Base-by-base conservation (phyloP, 2,888 invertebrate species). In the Drosophila neutralis region DNA sequence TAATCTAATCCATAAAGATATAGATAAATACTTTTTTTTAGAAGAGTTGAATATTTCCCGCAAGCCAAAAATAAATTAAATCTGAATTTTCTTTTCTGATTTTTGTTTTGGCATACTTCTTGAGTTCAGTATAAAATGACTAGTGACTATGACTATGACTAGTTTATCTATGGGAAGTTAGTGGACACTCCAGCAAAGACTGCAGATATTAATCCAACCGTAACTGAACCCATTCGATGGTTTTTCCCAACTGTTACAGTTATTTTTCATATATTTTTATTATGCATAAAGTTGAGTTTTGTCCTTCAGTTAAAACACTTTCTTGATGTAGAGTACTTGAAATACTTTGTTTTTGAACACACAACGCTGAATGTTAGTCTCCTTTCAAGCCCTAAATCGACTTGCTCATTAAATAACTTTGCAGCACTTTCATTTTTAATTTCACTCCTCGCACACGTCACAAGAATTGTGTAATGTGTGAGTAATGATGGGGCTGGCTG, bases 401-500 rank as follows among this genome's bases (percentile, higher is more conserved):
- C 8, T 45, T 15, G 15, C 21, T 45, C 21, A 45, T 24, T 45
- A 45, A 13, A 24, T 24, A 24, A 24, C 4, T 13, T 45, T 21
- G 15, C 15, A 24, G 7, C 15, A 15, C 45, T 45, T 45, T 45
- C 45, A 24, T 45, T 45, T 45, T 45, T 8, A 10, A 15, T 4
- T 24, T 24, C 45, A 24, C 15, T 45, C 15, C 45, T 8, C 4
- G 21, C 21, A 24, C 21, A 15, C 15, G 7, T 4, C 21, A 2
- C 45, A 4, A 45, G 24, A 24, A 24, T 24, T 13, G 8, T 36
- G 49, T 61, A 71, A 80, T 75, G 63, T 63, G 59, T 59, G 62
- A 42, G 62, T n/a, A 35, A 60, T 52, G 35, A 49, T 66, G 69
- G 58, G 61, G 51, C 52, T 61, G 69, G 54, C 38, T 61, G 66